Conservation (phyloP, 2,797 vertebrate species). For the Bradypodion ventrale region DNA sequence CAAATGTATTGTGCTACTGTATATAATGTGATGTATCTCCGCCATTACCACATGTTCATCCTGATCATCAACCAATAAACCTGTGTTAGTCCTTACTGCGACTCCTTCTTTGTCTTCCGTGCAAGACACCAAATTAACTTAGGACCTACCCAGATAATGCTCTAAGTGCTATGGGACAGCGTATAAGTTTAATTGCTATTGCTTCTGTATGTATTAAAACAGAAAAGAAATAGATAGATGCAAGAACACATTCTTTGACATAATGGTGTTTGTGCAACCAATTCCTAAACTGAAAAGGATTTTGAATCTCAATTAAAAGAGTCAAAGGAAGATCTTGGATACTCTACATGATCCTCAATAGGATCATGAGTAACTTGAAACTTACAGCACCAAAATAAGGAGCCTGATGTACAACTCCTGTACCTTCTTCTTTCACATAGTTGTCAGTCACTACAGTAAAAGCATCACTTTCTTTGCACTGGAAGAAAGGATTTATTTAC, state of each 20-base stretch:
- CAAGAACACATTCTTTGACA: not conserved
- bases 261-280: not conserved
- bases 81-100: no score
- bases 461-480: slow-evolving; percentile 88
- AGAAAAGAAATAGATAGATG: not conserved
- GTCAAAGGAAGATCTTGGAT: not conserved
- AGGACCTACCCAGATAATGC: no score
- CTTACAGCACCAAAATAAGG: slow-evolving; percentile 98
- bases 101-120: no score
- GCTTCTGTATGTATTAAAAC: not conserved
- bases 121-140: no score
- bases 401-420: slow-evolving; percentile 96
- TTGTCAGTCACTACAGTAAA: slow-evolving; percentile 89
- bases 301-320: not conserved
- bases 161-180: no score
- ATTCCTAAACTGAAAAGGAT: not conserved
- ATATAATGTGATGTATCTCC: no score
- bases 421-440: slow-evolving; percentile 95
- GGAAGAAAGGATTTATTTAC: slow-evolving; percentile 49
- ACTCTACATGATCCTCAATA: not conserved
- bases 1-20: no score
- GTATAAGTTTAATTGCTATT: no score
- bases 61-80: no score
- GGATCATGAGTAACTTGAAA: slow-evolving; percentile 41
- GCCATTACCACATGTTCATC: no score